Evolutionary conservation across 2,888 invertebrate genomes (phyloP).

Genomic region (Lepidochrysops patricia): DNA sequence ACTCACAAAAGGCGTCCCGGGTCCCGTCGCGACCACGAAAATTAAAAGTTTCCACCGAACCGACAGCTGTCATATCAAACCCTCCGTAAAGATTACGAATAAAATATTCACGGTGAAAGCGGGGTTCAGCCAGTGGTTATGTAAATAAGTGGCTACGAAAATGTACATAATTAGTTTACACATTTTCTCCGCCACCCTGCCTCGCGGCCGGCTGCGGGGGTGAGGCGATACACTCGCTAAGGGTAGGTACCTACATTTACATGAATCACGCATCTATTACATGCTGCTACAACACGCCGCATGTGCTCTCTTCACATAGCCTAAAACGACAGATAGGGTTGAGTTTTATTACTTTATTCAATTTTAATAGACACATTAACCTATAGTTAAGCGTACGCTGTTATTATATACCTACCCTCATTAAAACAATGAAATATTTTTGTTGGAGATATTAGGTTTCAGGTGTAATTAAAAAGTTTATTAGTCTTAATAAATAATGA

Average conservation of each 20-base stretch:
- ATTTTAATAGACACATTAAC: constrained; percentile 9
- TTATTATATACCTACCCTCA: constrained; percentile 1
- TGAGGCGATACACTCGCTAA: constrained; percentile 64
- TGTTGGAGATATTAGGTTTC: constrained; percentile 1
- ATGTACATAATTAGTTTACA: constrained; percentile 75
- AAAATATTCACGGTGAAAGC: constrained; percentile 75
- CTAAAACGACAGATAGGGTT: constrained; percentile 56
- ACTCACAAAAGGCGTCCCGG: constrained; percentile 31
- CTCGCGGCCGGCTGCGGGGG: constrained; percentile 41
- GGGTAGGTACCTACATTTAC: constrained; percentile 70
- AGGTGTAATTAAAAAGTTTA: background rate
- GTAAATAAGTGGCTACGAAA: constrained; percentile 74
- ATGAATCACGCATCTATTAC: constrained; percentile 68
- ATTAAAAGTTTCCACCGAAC: constrained; percentile 72
- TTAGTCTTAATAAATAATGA: background rate
- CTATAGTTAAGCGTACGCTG: background rate
- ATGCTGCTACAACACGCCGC: constrained; percentile 52
- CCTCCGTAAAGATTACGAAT: constrained; percentile 72
- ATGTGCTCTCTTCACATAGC: constrained; percentile 64
- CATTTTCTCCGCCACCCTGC: constrained; percentile 59
- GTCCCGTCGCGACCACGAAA: constrained; percentile 47
- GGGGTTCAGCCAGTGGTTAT: constrained; percentile 67
- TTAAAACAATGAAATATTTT: background rate
- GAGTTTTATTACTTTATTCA: constrained; percentile 21
- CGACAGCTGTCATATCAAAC: constrained; percentile 73